Percentiles rank a stretch among this genome's conserved stretches.
Evolutionary conservation across 2,113 vertebrate genomes (phyloP).

Genomic region (Sus scrofa): T2T-Sscrofa CM000829.6:34991501-34992000

Average conservation of each 20-base stretch:
- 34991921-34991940: neutral
- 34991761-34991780: neutral
- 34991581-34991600: neutral
- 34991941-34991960: neutral
- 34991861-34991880: too few species aligned
- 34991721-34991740: neutral
- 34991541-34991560: constrained; percentile 3
- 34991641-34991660: constrained; percentile 10
- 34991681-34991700: constrained; percentile 33
- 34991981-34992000: too few species aligned
- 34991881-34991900: neutral
- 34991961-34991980: neutral
- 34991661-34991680: neutral
- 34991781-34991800: too few species aligned
- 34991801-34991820: too few species aligned
- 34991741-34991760: neutral
- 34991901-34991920: neutral
- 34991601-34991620: constrained; percentile 54
- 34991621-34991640: constrained; percentile 23
- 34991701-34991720: neutral
- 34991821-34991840: too few species aligned
- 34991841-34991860: too few species aligned
- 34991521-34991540: constrained; percentile 39
- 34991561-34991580: constrained; percentile 26
- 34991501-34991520: constrained; percentile 5